Evolutionary conservation across 92 coral and sea anemone genomes (phyloP).

Genomic region (Siderastrea radians): DNA sequence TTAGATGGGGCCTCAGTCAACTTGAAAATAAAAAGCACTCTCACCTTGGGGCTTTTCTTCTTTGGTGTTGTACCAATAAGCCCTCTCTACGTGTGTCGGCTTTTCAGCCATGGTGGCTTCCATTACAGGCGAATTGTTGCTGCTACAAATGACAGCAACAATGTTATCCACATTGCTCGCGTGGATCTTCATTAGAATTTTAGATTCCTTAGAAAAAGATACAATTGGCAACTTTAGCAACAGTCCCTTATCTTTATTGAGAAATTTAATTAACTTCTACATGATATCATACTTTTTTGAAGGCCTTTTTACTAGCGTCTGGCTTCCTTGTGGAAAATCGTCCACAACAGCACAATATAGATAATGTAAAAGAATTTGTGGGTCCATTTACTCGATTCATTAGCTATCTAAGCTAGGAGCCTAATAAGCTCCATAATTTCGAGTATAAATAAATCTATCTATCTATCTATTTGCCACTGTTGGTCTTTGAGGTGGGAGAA

Average conservation of each 20-base stretch:
- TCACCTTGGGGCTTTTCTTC: not conserved
- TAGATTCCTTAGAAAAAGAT: not conserved
- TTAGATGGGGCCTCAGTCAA: not conserved
- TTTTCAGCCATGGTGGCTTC: not conserved
- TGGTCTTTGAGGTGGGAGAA: not conserved
- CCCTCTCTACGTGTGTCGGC: conserved; percentile 13
- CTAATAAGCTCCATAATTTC: too few species aligned
- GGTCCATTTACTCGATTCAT: too few species aligned
- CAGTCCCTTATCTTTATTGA: not conserved
- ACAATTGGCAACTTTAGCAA: too few species aligned
- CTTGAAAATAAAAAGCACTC: not conserved
- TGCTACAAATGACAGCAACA: conserved; percentile 18
- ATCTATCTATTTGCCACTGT: not conserved
- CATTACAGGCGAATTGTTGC: not conserved
- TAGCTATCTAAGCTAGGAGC: too few species aligned
- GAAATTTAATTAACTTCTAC: not conserved
- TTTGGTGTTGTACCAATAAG: conserved; percentile 46
- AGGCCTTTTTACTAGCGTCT: too few species aligned
- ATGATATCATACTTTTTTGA: too few species aligned
- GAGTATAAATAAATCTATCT: too few species aligned
- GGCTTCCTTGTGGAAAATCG: too few species aligned
- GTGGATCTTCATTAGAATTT: not conserved
- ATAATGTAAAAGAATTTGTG: too few species aligned
- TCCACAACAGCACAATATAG: too few species aligned
- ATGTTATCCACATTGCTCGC: conserved; percentile 46